Base-by-base conservation (phyloP, 2,797 vertebrate genomes). In the Morelia viridis region DNA sequence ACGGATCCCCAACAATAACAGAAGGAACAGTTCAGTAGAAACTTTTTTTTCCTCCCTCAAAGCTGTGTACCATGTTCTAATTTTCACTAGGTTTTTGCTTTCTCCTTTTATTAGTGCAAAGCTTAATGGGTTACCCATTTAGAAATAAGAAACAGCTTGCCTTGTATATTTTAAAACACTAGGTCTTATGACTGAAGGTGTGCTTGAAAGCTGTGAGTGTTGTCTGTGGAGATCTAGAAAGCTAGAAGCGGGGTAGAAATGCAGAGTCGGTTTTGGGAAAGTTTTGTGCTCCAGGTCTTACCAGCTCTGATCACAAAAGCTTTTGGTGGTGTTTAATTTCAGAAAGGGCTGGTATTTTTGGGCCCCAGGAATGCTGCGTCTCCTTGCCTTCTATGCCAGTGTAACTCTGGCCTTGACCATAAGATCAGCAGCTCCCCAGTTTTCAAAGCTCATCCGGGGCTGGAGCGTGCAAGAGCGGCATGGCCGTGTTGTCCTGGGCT, bases 311-410 rank as follows among this genome's bases (percentile, higher is more conserved):
- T 56, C 2, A 13, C 50, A 41, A 57, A 85, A 7, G 6, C 26
- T 28, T 28, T 28, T 53, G 28, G 41, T 28, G 80, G 22, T 12
- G 10, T 7, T 84, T 84, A 50, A 84, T 84, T 84, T 53, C 46
- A 53, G 26, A 56, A n/a, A 56, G 83, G 6, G 28, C 83, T n/a
- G 26, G 46, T 85, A 28, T 56, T 56, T 28, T 64, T 64, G 7
- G 6, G 15, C 56, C 1, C 56, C 17, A 50, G 57, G 71, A n/a
- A 46, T 46, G 19, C 19, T 17, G 57, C 15, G 5, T n/a, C 35
- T 28, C 15, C 58, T 46, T 31, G n/a, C 10, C 89, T 95, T 93
- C 93, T 94, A 92, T 94, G 93, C 90, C 93, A 85, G 31, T 41
- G 89, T 91, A 91, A 91, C 86, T 86, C 64, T 0, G 28, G 1